Evolutionary conservation across 2,888 invertebrate species (phyloP), one percentile per base, ranked within the genome.

Genomic region (Onthophagus sagittarius): DNA sequence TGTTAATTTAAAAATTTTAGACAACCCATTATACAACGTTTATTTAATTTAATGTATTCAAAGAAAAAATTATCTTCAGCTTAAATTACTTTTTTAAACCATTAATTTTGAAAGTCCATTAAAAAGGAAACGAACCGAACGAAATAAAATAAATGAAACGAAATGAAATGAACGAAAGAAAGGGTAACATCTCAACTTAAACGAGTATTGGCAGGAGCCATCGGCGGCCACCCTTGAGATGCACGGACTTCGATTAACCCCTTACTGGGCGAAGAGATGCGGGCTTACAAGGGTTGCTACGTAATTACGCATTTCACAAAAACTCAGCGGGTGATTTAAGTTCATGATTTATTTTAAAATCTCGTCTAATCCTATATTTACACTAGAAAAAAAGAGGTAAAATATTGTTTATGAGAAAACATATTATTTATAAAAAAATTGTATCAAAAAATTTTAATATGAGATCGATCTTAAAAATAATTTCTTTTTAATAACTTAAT

Each of bases 291-390:
- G 78, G 79, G 79, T 77, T 77, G 81, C 75, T 79, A 67, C 31
- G 67, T 67, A 80, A 81, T 80, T 79, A 79, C 76, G 72, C 74
- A 78, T 77, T 79, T 78, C 75, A 80, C 80, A 81, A 81, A 80
- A 79, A 79, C 79, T 72, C 80, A 78, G 80, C 77, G 71, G 79
- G 81, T 75, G 76, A 75, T 77, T 78, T 73, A 75, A 76, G 76
- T 77, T 76, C 76, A 77, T 74, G 76, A 77, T 79, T 23, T 67
- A 14, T 67, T 75, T 62, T 63, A 75, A 23, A 73, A 69, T 74
- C 69, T 72, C 71, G 70, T 63, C 33, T 69, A 69, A 31, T 67
- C 6, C 32, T 65, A 65, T 15, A 23, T 67, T 23, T 67, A 67
- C 67, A 67, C 31, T 7, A 67, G 32, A 31, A 13, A n/a, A 64